Conservation (phyloP, 1,140 invertebrate species). For the Stegodyphus dumicola region DNA sequence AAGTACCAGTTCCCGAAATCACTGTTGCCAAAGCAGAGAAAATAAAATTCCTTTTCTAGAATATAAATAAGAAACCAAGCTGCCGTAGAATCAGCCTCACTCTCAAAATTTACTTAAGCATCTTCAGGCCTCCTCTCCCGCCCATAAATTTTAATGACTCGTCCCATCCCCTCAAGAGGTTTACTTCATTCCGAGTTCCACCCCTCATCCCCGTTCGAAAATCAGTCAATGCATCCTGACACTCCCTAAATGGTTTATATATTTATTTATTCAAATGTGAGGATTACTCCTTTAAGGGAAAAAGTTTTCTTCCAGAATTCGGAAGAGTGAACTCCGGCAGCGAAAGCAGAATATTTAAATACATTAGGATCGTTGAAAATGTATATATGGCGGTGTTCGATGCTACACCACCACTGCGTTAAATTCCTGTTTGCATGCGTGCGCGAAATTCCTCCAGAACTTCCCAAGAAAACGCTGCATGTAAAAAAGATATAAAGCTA, state of each 20-base stretch:
- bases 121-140: neutral
- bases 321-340: neutral
- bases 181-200: conserved; percentile 16
- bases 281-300: conserved; percentile 43
- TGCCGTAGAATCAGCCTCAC: conserved; percentile 2
- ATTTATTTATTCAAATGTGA: conserved; percentile 60
- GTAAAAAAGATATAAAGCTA: conserved; percentile 31
- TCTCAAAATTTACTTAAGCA: conserved; percentile 48
- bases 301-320: conserved; percentile 25
- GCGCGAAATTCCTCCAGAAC: conserved; percentile 6
- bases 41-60: conserved; percentile 45
- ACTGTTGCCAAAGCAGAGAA: conserved; percentile 14
- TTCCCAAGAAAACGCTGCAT: neutral
- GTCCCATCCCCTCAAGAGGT: neutral
- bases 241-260: conserved; percentile 57
- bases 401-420: conserved; percentile 14
- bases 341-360: conserved; percentile 47
- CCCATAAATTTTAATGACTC: conserved; percentile 59
- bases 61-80: conserved; percentile 46
- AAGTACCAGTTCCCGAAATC: neutral
- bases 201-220: conserved; percentile 10
- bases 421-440: conserved; percentile 50
- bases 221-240: conserved; percentile 39
- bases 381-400: conserved; percentile 6
- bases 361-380: conserved; percentile 55